phyloP scores from a whole-genome alignment of 1,140 invertebrate species.

The Harpegnathos saltator region DNA sequence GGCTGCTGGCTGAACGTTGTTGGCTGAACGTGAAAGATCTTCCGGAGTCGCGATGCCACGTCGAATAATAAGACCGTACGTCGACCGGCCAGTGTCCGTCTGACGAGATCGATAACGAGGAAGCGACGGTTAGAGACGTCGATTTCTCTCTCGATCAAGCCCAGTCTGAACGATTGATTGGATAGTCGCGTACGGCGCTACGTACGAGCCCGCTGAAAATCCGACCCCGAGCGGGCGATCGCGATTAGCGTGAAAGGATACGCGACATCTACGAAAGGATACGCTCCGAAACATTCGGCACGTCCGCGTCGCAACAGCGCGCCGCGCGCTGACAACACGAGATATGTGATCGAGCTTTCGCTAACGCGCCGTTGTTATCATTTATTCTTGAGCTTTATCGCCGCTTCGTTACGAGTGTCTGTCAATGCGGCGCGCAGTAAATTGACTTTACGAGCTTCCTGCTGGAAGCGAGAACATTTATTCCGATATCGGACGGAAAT shows the following conservation, averaged over 20 bases:
- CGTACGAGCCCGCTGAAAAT: too few relatives aligned
- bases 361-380: slow-evolving; percentile 7
- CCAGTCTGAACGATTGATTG: too few relatives aligned
- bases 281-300: neutral
- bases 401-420: slow-evolving; percentile 16
- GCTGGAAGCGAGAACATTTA: slow-evolving; percentile 30
- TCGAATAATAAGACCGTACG: slow-evolving; percentile 1
- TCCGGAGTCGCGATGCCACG: neutral
- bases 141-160: too few relatives aligned
- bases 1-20: neutral
- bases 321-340: neutral
- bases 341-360: neutral
- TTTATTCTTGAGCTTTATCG: slow-evolving; percentile 34
- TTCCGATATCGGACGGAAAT: slow-evolving; percentile 44
- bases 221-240: too few relatives aligned
- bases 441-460: slow-evolving; percentile 49
- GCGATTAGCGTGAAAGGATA: too few relatives aligned
- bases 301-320: neutral
- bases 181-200: too few relatives aligned
- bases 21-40: too few relatives aligned
- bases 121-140: too few relatives aligned
- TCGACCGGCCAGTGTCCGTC: neutral
- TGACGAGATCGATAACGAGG: neutral
- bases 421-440: slow-evolving; percentile 43
- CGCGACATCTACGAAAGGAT: too few relatives aligned